Percentiles rank a stretch among this genome's conserved stretches.
phyloP scores from a whole-genome alignment of 2,888 invertebrate genomes.

The Drosophila hamatofila region DNA sequence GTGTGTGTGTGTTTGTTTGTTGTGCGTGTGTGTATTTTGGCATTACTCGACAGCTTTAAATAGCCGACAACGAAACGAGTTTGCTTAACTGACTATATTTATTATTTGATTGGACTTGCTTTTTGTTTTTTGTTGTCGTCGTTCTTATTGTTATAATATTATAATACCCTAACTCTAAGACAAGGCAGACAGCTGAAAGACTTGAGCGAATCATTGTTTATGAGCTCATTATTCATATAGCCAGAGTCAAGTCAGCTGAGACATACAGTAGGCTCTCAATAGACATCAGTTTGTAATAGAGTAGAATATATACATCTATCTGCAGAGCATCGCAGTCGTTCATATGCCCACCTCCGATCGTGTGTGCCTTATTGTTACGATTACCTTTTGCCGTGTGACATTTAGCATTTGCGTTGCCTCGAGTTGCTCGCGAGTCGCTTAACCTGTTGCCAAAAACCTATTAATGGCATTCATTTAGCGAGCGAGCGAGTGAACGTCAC shows the following conservation, averaged over 20 bases:
- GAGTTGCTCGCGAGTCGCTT: slow-evolving; percentile 37
- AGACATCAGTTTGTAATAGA: too few species aligned
- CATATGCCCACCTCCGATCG: background rate
- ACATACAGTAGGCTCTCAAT: too few species aligned
- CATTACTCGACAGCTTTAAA: slow-evolving; percentile 45
- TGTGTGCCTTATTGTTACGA: slow-evolving; percentile 25
- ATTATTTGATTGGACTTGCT: slow-evolving; percentile 17
- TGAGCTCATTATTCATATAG: background rate
- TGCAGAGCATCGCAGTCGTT: background rate
- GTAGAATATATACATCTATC: too few species aligned
- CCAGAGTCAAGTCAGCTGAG: background rate
- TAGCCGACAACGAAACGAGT: slow-evolving; percentile 42
- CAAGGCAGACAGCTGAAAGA: background rate
- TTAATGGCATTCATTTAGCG: slow-evolving; percentile 43
- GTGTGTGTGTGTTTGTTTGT: background rate
- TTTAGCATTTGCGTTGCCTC: slow-evolving; percentile 40
- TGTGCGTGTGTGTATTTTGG: slow-evolving; percentile 27
- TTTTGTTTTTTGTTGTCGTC: slow-evolving; percentile 2
- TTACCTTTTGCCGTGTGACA: slow-evolving; percentile 54
- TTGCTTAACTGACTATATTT: slow-evolving; percentile 24
- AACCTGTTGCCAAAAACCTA: slow-evolving; percentile 66
- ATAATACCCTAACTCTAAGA: slow-evolving; percentile 7
- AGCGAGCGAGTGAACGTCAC: slow-evolving; percentile 14
- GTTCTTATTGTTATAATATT: slow-evolving; percentile 16
- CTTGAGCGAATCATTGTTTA: background rate